These are phyloP conservation scores for Rhagoletis pomonella DNA, from an alignment of 1,140 invertebrate genomes.

Conservation along the genomic window DNA sequence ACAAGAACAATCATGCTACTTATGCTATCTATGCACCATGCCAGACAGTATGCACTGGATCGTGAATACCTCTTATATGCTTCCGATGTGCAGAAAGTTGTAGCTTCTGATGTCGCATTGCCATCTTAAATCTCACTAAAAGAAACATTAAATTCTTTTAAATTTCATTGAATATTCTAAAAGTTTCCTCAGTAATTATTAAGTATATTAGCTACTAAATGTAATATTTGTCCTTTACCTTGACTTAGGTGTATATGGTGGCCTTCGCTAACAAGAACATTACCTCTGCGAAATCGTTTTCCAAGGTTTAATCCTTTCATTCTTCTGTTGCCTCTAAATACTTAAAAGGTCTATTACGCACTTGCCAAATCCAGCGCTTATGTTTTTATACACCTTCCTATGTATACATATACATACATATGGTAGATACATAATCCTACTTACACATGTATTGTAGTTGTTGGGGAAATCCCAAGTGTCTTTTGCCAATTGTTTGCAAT, in stretches of 20 bases:
- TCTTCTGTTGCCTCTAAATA: neutral
- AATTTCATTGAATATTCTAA: no score
- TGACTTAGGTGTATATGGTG: neutral
- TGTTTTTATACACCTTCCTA: no score
- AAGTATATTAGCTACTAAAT: neutral
- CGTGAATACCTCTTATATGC: no score
- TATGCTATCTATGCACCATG: no score
- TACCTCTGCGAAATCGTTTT: neutral
- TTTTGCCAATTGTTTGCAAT: neutral
- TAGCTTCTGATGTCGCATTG: no score
- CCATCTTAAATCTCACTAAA: no score
- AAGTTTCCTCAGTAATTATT: no score
- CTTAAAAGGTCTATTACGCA: neutral
- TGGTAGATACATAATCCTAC: no score
- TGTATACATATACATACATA: neutral
- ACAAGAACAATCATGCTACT: no score
- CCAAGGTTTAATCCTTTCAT: neutral
- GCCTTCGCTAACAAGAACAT: neutral
- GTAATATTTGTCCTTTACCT: neutral
- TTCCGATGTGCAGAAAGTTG: no score
- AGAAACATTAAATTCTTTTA: no score
- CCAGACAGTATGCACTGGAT: no score
- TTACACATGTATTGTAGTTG: neutral
- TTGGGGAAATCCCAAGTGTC: slow-evolving; percentile 13
- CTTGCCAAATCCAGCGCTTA: neutral